Evolutionary conservation across 2,797 vertebrate species (phyloP).

Genomic region (Huso huso): DNA sequence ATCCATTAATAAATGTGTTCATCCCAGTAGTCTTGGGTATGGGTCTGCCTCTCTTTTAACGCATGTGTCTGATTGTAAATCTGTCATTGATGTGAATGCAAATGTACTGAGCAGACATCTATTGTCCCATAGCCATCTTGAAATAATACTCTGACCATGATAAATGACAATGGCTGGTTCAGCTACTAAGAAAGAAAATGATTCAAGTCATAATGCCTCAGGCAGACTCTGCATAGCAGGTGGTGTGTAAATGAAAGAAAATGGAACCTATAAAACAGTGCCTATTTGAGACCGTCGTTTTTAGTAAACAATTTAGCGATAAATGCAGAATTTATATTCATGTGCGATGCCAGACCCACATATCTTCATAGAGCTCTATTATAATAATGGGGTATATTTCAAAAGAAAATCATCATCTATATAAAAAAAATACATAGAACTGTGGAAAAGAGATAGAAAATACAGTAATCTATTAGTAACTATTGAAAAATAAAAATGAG

Average conservation of each 20-base stretch:
- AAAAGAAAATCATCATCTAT: too few species aligned
- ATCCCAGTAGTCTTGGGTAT: too few species aligned
- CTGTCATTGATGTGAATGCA: background rate
- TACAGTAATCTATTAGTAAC: too few species aligned
- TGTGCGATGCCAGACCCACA: background rate
- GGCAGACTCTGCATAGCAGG: background rate
- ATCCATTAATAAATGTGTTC: too few species aligned
- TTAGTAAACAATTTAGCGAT: background rate
- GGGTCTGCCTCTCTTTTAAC: too few species aligned
- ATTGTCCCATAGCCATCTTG: background rate
- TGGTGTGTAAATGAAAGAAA: constrained; percentile 2
- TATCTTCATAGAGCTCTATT: background rate
- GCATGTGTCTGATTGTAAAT: background rate
- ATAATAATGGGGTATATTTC: too few species aligned
- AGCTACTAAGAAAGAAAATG: constrained; percentile 4
- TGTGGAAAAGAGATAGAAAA: too few species aligned
- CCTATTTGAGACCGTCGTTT: background rate
- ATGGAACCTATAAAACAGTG: background rate
- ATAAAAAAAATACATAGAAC: too few species aligned
- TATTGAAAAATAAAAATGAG: too few species aligned
- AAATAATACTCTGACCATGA: constrained; percentile 1
- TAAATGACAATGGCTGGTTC: background rate
- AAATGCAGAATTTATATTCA: constrained; percentile 1
- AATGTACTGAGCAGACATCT: background rate
- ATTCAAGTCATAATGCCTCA: background rate